These are phyloP conservation scores for Camponotus floridanus DNA, from an alignment of 1,140 invertebrate species.

Conservation along the genomic window DNA sequence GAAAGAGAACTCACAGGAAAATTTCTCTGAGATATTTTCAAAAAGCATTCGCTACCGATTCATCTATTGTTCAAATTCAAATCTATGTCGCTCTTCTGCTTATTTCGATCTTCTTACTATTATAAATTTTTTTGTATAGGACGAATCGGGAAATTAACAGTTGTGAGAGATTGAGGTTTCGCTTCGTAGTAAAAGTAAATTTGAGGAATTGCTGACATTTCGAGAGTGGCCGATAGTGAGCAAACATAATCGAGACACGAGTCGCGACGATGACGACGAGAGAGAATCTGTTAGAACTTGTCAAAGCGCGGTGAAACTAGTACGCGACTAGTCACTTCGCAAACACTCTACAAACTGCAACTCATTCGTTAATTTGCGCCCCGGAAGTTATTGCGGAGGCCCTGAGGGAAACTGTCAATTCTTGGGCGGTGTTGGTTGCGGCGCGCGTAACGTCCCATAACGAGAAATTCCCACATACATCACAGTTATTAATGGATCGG, in stretches of 20 bases:
- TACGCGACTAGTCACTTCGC: conserved; percentile 58
- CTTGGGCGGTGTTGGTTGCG: conserved; percentile 54
- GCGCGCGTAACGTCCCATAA: conserved; percentile 63
- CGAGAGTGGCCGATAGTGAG: background rate
- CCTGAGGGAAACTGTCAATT: conserved; percentile 72
- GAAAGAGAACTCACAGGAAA: too few species aligned
- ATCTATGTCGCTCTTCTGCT: too few species aligned
- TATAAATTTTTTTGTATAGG: conserved; percentile 36
- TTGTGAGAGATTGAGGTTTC: conserved; percentile 9
- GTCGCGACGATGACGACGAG: background rate
- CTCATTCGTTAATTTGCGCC: conserved; percentile 78
- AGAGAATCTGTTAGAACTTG: conserved; percentile 63
- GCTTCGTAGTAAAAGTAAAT: conserved; percentile 20
- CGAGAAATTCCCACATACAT: conserved; percentile 75
- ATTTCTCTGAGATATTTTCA: too few species aligned
- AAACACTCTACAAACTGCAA: conserved; percentile 70
- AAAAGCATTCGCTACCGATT: too few species aligned
- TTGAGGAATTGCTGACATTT: conserved; percentile 33
- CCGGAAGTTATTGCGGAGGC: conserved; percentile 69
- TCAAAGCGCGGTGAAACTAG: conserved; percentile 58
- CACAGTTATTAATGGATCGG: conserved; percentile 76
- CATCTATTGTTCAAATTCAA: too few species aligned
- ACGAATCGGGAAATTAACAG: background rate
- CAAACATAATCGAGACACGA: background rate
- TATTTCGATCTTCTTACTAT: too few species aligned